phyloP scores from a whole-genome alignment of 2,113 vertebrate species.

The Thunnus thynnus region DNA sequence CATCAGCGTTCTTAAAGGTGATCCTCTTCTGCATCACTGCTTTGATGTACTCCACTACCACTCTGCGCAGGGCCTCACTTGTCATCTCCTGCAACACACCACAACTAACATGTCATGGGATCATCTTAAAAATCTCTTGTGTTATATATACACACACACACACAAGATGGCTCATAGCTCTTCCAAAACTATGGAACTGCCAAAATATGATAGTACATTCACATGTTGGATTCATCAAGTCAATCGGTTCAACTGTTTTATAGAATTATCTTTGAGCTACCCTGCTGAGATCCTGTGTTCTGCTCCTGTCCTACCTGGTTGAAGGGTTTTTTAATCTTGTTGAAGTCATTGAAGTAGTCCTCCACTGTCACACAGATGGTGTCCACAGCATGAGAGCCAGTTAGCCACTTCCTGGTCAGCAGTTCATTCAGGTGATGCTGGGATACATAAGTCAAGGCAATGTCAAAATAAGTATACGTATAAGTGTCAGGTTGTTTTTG shows the following conservation, averaged over 20 bases:
- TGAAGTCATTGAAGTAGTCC: conserved; percentile 98
- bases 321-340: conserved; percentile 96
- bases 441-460: conserved; percentile 19
- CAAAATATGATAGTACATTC: not conserved
- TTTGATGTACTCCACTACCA: conserved; percentile 96
- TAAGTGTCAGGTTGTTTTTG: not conserved
- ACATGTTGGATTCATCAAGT: no score
- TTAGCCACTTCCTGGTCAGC: conserved; percentile 95
- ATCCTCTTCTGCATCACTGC: conserved; percentile 96
- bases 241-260: no score
- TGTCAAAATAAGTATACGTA: not conserved
- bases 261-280: not conserved
- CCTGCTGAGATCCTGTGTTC: not conserved
- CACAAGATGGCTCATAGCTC: not conserved
- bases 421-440: conserved; percentile 94
- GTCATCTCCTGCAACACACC: conserved; percentile 90
- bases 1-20: conserved; percentile 93
- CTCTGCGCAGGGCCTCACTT: conserved; percentile 90
- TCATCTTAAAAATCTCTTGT: not conserved
- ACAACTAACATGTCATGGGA: not conserved
- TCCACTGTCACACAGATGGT: conserved; percentile 98
- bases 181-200: not conserved
- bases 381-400: conserved; percentile 93
- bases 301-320: conserved; percentile 87
- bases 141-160: no score